Evolutionary conservation across 2,797 vertebrate species (phyloP).

Genomic region (Etheostoma nigrum): DNA sequence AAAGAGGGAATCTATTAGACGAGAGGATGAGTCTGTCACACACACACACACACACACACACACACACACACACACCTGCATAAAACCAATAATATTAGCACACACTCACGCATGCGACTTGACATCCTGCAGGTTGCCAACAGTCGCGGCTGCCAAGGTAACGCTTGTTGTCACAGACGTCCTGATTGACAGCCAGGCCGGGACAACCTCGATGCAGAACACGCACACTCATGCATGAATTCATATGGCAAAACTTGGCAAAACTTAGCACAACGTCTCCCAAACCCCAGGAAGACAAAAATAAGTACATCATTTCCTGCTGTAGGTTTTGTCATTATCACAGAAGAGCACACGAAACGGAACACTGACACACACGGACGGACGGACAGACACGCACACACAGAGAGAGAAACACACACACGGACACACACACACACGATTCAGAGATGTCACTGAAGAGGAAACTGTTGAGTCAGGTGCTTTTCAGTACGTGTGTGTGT

Average conservation of each 20-base stretch:
- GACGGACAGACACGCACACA: constrained; percentile 16
- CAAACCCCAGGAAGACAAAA: constrained; percentile 16
- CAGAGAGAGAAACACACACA: constrained; percentile 10
- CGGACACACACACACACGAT: constrained; percentile 45
- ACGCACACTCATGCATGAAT: constrained; percentile 14
- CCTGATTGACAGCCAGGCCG: constrained; percentile 64
- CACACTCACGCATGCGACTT: constrained; percentile 8
- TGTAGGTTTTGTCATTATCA: constrained; percentile 46
- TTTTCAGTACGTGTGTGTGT: constrained; percentile 28
- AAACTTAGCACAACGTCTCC: constrained; percentile 1
- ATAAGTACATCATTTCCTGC: constrained; percentile 53
- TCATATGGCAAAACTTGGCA: neutral
- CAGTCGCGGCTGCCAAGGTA: constrained; percentile 52
- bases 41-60: constrained; percentile 38
- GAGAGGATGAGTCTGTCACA: constrained; percentile 45
- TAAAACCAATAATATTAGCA: neutral
- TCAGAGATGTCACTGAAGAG: constrained; percentile 51
- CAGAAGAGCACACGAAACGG: neutral
- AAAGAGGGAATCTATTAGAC: constrained; percentile 71
- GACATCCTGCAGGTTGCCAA: constrained; percentile 51
- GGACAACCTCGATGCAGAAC: constrained; percentile 36
- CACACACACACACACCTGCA: constrained; percentile 18
- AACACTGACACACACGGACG: constrained; percentile 18
- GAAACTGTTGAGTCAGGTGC: constrained; percentile 69
- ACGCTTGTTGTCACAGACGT: constrained; percentile 68